Conservation (phyloP, 2,113 vertebrate genomes). For the Conger conger region DNA sequence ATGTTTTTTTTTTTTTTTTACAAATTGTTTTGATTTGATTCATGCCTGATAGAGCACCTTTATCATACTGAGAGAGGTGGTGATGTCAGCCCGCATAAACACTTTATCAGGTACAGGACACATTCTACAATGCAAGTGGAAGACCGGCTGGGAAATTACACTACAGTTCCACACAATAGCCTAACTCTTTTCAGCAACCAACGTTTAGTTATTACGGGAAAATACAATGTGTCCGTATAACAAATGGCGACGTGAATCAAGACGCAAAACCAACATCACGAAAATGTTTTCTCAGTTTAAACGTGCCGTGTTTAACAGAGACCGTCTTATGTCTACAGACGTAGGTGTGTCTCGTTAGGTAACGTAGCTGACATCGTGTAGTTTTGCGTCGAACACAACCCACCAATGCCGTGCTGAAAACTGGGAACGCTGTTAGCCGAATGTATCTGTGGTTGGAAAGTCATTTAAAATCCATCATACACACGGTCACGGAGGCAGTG, state of each 20-base stretch:
- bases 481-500: neutral
- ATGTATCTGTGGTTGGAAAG: constrained; percentile 41
- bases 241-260: neutral
- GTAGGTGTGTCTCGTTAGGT: constrained; percentile 42
- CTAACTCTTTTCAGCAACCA: neutral
- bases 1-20: neutral
- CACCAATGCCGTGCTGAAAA: constrained; percentile 36
- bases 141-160: constrained; percentile 7
- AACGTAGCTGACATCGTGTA: constrained; percentile 32
- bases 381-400: constrained; percentile 44
- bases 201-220: neutral
- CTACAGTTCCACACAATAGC: neutral
- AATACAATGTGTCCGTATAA: neutral
- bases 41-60: neutral
- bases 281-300: constrained; percentile 52
- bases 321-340: constrained; percentile 54
- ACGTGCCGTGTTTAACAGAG: constrained; percentile 47
- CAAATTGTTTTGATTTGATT: neutral
- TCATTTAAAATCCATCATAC: constrained; percentile 36
- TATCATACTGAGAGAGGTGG: no score
- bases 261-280: neutral
- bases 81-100: neutral
- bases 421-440: constrained; percentile 41
- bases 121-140: neutral
- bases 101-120: neutral